Base-by-base conservation (phyloP, 2,113 vertebrate species). In the Hippocampus comes region DNA sequence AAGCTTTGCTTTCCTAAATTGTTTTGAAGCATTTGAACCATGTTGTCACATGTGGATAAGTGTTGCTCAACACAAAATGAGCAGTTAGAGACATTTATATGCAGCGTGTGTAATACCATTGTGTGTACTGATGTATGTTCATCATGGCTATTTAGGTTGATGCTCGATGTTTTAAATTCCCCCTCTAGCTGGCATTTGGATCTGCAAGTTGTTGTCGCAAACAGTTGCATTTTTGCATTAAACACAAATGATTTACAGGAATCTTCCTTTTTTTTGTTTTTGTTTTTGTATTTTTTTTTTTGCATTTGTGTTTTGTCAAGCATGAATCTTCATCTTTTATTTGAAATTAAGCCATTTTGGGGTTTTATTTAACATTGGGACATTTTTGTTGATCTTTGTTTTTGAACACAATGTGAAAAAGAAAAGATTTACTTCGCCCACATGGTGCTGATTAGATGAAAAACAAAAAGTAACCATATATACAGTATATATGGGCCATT, bases 11-110 rank as follows among this genome's bases (percentile, higher is more conserved):
- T 30, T 34, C 27, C 60, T 20, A 63, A 63, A 63, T 63, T 10
- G 63, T 65, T 65, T 23, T 65, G 10, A 42, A 43, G 11, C 63
- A 43, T 65, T 65, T n/a, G 21, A 65, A 65, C 41, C 41, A 23
- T 43, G 63, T 8, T 46, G 63, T n/a, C 63, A 65, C n/a, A 65
- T 65, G 41, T 65, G 63, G 63, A 25, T 23, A 43, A 64, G n/a
- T 64, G 38, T 41, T 43, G 21, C 21, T 11, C 41, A 42, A 23
- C 63, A 65, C 41, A 65, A 23, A 23, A 65, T 10, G 6, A 42
- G 61, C 20, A 43, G 4, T 65, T 2, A 42, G 9, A 15, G 18
- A 2, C 63, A 42, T n/a, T 6, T 63, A 41, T 41, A 30, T 20
- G 27, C 8, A 8, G 30, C 11, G 14, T 41, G 59, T 18, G 9